phyloP scores from a whole-genome alignment of 2,888 invertebrate species.

The Amblyjoppa proteus region DNA sequence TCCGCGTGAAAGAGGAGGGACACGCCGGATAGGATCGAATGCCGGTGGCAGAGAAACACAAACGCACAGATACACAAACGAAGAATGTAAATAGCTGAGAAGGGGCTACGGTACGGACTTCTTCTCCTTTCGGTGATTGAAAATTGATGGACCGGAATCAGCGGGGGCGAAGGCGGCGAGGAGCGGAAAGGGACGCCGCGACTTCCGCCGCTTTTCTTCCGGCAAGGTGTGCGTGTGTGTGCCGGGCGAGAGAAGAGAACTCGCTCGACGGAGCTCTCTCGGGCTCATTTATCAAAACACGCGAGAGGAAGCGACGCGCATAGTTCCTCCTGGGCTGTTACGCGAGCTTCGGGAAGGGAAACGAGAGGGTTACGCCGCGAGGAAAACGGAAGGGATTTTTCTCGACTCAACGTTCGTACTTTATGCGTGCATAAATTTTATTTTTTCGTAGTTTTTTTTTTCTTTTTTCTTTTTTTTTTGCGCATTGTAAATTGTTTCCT shows the following conservation, averaged over 20 bases:
- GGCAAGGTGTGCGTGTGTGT: constrained; percentile 28
- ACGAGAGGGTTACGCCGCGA: constrained; percentile 21
- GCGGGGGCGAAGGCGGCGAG: constrained; percentile 71
- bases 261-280: constrained; percentile 58
- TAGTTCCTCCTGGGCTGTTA: constrained; percentile 29
- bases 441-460: constrained; percentile 26
- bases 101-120: constrained; percentile 73
- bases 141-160: constrained; percentile 84
- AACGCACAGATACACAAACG: neutral
- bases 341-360: neutral
- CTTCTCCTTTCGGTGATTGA: constrained; percentile 80
- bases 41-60: constrained; percentile 32
- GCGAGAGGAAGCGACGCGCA: constrained; percentile 57
- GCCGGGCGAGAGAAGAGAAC: constrained; percentile 37
- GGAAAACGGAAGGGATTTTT: constrained; percentile 44
- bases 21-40: constrained; percentile 17
- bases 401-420: constrained; percentile 54
- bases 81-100: constrained; percentile 62
- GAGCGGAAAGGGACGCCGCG: constrained; percentile 38
- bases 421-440: constrained; percentile 43
- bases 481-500: constrained; percentile 27
- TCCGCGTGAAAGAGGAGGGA: constrained; percentile 69
- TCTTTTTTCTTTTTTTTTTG: constrained; percentile 24
- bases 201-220: constrained; percentile 69
- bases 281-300: constrained; percentile 66